A percentile compares a stretch with the other conserved stretches of the same genome.
Evolutionary conservation across 2,888 invertebrate genomes (phyloP).

Genomic region (Molanna angustata): DNA sequence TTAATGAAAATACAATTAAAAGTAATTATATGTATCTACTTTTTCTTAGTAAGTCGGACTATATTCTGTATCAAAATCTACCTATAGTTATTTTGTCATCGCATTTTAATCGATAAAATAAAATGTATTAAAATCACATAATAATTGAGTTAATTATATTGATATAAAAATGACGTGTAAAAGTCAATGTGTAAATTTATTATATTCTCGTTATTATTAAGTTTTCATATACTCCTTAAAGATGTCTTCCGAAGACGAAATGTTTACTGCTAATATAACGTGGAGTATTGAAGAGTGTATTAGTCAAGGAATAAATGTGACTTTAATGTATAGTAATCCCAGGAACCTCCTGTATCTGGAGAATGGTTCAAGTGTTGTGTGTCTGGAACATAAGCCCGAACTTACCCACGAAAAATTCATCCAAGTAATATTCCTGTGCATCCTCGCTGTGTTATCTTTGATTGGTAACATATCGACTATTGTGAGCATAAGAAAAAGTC

Average conservation of each 20-base stretch:
- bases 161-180: too few species aligned
- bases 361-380: conserved; percentile 45
- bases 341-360: background rate
- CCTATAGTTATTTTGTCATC: too few species aligned
- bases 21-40: too few species aligned
- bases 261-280: background rate
- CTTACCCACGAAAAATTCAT: conserved; percentile 62
- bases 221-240: too few species aligned
- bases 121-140: too few species aligned
- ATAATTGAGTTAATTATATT: too few species aligned
- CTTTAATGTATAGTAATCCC: background rate
- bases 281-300: conserved; percentile 8
- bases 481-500: conserved; percentile 68
- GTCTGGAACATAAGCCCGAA: conserved; percentile 66
- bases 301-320: background rate
- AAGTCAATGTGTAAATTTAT: too few species aligned
- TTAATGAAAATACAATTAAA: too few species aligned
- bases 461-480: conserved; percentile 75
- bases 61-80: too few species aligned
- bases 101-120: too few species aligned
- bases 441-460: conserved; percentile 71
- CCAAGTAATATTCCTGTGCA: conserved; percentile 63
- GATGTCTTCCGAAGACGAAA: background rate
- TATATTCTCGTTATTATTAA: too few species aligned
- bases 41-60: too few species aligned